Evolutionary conservation across 2,888 invertebrate genomes (phyloP).

Genomic region (Anthrax anthrax): DNA sequence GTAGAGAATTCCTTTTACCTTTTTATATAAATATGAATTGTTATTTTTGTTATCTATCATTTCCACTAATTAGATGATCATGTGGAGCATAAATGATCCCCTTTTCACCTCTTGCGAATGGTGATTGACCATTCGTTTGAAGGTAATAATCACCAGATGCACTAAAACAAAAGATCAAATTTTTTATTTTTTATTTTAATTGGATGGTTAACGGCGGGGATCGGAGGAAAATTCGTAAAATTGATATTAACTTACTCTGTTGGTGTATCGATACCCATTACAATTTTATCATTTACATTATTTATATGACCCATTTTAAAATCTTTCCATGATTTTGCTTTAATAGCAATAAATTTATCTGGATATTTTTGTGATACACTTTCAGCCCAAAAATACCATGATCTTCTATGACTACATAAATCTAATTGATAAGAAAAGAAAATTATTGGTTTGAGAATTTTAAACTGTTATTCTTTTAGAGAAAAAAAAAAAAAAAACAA

Average conservation of each 20-base stretch:
- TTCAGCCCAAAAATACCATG: conserved; percentile 48
- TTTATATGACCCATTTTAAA: conserved; percentile 33
- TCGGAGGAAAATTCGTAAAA: not conserved
- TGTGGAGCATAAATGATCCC: conserved; percentile 19
- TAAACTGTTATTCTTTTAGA: not conserved
- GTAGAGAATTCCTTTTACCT: too few species aligned
- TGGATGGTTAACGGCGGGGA: too few species aligned
- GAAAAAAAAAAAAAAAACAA: not conserved
- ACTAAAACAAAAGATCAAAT: conserved; percentile 12
- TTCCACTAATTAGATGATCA: not conserved
- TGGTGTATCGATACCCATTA: conserved; percentile 31
- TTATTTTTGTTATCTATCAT: not conserved
- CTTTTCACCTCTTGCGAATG: conserved; percentile 25
- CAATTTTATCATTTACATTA: conserved; percentile 11
- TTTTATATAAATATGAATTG: too few species aligned
- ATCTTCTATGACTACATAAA: conserved; percentile 45
- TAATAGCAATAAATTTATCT: conserved; percentile 40
- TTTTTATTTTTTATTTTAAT: not conserved
- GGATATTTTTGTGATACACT: conserved; percentile 31
- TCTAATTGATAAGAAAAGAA: conserved; percentile 29
- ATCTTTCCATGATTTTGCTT: conserved; percentile 40
- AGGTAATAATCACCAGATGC: conserved; percentile 29
- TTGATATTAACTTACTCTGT: conserved; percentile 18
- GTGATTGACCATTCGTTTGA: conserved; percentile 29
- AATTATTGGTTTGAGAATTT: not conserved